phyloP scores from a whole-genome alignment of 2,888 invertebrate genomes.

The Chrysolina haemoptera region DNA sequence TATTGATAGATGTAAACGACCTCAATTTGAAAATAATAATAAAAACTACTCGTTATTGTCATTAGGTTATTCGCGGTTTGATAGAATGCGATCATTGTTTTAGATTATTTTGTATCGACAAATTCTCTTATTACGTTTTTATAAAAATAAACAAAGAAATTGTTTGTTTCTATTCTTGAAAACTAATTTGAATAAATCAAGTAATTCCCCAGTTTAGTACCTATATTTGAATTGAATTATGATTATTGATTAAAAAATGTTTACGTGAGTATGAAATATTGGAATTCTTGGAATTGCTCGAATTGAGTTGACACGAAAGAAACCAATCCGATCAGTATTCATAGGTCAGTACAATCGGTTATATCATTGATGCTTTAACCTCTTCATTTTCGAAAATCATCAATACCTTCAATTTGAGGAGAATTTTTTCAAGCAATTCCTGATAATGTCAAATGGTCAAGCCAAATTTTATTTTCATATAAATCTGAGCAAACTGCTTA shows the following conservation, averaged over 20 bases:
- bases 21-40: slow-evolving; percentile 39
- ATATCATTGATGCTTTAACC: no score
- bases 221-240: background rate
- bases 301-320: background rate
- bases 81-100: slow-evolving; percentile 34
- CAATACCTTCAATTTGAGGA: no score
- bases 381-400: no score
- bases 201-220: slow-evolving; percentile 2
- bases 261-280: background rate
- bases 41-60: slow-evolving; percentile 34
- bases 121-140: background rate
- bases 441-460: no score
- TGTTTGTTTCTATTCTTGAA: slow-evolving; percentile 7
- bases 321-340: background rate
- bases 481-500: no score
- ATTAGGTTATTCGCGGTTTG: slow-evolving; percentile 39
- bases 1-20: slow-evolving; percentile 17
- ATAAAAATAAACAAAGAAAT: slow-evolving; percentile 9
- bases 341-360: background rate
- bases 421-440: no score
- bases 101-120: slow-evolving; percentile 7
- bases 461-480: no score
- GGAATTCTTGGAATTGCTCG: background rate
- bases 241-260: background rate
- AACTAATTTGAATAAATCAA: slow-evolving; percentile 13